Evolutionary conservation across 2,797 vertebrate genomes (phyloP), one percentile per base, ranked within the genome.

Genomic region (Ctenochaetus hawaiiensis): DNA sequence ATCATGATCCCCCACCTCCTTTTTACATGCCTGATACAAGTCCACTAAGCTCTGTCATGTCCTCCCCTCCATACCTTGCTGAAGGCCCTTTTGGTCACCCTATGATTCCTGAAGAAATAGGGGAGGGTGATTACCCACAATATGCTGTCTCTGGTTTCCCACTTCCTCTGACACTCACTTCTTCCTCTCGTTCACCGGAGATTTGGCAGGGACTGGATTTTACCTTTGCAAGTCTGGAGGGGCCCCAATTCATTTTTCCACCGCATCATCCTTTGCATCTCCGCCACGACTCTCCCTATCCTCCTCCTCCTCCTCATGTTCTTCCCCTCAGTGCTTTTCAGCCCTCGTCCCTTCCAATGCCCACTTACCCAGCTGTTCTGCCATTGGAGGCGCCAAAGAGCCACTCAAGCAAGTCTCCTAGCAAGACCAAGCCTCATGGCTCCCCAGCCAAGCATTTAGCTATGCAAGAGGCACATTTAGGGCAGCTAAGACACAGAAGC

Each of bases 11-110:
- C 58, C 97, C 96, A 0, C 97, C 97, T 0, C 97, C 97, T 82
- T 99, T 99, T 96, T 99, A 99, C 93, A 97, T 99, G 97, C 96
- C 97, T 16, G 98, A 99, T 84, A 97, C 96, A 91, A 99, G 98
- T 92, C 97, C 98, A 0, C 94, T 98, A 83, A 99, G 98, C 92
- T 99, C 98, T 0, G 98, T 98, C 89, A 97, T 99, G 97, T 99
- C 98, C 53, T 99, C 98, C 75, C 95, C 95, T 77, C 97, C 98
- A 51, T 95, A 98, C 91, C 96, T 96, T 78, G 82, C 96, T 0
- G 98, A 99, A 92, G 97, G 97, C 75, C 97, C 97, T 66, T 99
- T 98, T 16, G 96, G 96, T 90, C 97, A 98, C 87, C 96, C 97
- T 45, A 95, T 97, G 76, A 98, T 99, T 92, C 97, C 98, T 0